phyloP scores from a whole-genome alignment of 1,140 invertebrate species.

The Zaprionus taronus region DNA sequence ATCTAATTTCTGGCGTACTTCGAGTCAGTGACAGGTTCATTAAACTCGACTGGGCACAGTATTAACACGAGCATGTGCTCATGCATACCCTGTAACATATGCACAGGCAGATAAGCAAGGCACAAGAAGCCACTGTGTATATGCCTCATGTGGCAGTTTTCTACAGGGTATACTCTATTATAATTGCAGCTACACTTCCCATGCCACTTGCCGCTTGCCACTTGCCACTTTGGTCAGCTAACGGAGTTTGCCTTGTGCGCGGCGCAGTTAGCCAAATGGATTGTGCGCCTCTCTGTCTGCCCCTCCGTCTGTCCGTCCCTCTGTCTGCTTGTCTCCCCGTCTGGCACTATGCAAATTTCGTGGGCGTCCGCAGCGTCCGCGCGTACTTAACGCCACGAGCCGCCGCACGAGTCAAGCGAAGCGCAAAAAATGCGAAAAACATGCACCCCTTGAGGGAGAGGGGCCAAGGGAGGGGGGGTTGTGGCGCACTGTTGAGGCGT shows the following conservation, averaged over 20 bases:
- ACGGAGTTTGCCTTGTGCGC: background rate
- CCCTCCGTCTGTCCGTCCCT: constrained; percentile 43
- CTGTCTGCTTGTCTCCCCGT: constrained; percentile 41
- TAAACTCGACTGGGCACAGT: background rate
- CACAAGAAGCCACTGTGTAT: background rate
- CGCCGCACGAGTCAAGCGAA: constrained; percentile 64
- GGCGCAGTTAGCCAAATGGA: constrained; percentile 40
- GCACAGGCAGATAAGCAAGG: background rate
- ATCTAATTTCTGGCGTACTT: background rate
- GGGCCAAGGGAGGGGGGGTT: constrained; percentile 3
- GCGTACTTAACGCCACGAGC: constrained; percentile 77
- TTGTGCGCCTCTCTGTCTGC: constrained; percentile 46
- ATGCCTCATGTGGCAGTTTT: background rate
- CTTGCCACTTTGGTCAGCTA: background rate
- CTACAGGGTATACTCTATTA: background rate
- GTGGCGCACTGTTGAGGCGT: constrained; percentile 56
- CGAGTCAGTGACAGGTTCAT: background rate
- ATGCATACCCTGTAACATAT: background rate
- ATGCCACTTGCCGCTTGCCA: background rate
- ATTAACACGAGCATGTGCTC: background rate
- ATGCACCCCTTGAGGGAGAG: constrained; percentile 51
- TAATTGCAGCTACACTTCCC: constrained; percentile 3
- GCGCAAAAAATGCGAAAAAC: constrained; percentile 79
- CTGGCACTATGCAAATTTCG: constrained; percentile 61
- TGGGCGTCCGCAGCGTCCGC: constrained; percentile 21